Evolutionary conservation across 2,797 vertebrate genomes (phyloP).

Genomic region (Pangasius larnaudii): DNA sequence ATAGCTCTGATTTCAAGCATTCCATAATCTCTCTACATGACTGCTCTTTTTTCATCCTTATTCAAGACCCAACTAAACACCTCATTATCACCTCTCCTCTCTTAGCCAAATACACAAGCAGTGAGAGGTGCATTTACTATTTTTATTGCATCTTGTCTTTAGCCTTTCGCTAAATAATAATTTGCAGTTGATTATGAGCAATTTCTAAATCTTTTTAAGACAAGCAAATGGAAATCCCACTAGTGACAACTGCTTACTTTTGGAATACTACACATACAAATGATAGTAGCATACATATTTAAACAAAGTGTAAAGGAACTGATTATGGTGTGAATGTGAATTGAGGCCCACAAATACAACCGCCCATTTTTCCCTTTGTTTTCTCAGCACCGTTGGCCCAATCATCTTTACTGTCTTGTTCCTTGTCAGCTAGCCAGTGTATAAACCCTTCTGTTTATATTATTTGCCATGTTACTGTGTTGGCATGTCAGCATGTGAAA

Average conservation of each 20-base stretch:
- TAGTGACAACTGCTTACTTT: neutral
- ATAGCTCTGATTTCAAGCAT: neutral
- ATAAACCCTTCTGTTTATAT: neutral
- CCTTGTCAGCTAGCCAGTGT: neutral
- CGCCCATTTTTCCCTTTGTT: neutral
- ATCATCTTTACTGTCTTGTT: neutral
- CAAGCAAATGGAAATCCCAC: neutral
- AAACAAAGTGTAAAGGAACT: neutral
- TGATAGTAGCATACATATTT: neutral
- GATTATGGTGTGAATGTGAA: neutral
- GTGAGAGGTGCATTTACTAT: neutral
- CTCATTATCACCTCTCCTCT: neutral
- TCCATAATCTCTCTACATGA: neutral
- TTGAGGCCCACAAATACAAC: neutral
- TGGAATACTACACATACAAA: neutral
- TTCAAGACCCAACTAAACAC: neutral
- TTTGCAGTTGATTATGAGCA: neutral
- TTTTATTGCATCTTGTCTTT: neutral
- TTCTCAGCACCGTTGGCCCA: neutral
- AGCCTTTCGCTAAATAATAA: neutral
- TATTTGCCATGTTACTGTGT: neutral
- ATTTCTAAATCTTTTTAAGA: neutral
- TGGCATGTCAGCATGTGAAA: neutral
- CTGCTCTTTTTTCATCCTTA: neutral
- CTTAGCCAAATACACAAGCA: neutral